Evolutionary conservation across 37 sponge, comb jelly and placozoan genomes (phyloP), one percentile per base, ranked within the genome.

Genomic region (Axinella damicornis): DNA sequence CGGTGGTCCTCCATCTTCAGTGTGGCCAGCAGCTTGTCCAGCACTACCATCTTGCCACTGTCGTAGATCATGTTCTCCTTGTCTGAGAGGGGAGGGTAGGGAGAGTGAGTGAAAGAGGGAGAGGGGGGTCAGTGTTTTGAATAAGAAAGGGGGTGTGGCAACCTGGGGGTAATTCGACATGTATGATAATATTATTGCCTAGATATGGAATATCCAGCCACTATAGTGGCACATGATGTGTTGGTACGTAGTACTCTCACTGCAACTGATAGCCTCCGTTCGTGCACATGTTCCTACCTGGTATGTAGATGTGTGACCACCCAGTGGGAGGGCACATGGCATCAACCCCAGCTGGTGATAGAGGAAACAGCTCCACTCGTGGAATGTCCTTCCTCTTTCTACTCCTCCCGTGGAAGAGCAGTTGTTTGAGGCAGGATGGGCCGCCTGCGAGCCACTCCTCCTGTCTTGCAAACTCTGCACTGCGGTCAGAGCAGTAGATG

Each of bases 261-360:
- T n/a, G n/a, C n/a, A n/a, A n/a, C n/a, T n/a, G n/a, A n/a, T n/a
- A n/a, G n/a, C n/a, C n/a, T n/a, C n/a, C n/a, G n/a, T n/a, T n/a
- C n/a, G n/a, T n/a, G n/a, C 46, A 46, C 4, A 9, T 27, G 9
- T 53, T 66, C 81, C 32, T 71, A 95, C 96, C 80, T 25, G 98
- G 98, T n/a, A 95, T 94, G 2, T 85, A 63, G 24, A 95, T 93
- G 77, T 85, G 70, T 27, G 96, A 93, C 98, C 98, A 97, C 33
- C 98, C 98, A 79, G 32, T 77, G 25, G 61, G 65, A 15, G 96
- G 98, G 17, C 60, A 27, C 28, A 88, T 36, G n/a, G 91, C 94
- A 61, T 67, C 67, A 60, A 95, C 65, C 4, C 74, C 80, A 39
- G 61, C 74, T 27, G 55, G 74, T 33, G 35, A 22, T 27, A 28